Evolutionary conservation across 2,797 vertebrate species (phyloP), one percentile per base, ranked within the genome.

Genomic region (Peromyscus eremicus): DNA sequence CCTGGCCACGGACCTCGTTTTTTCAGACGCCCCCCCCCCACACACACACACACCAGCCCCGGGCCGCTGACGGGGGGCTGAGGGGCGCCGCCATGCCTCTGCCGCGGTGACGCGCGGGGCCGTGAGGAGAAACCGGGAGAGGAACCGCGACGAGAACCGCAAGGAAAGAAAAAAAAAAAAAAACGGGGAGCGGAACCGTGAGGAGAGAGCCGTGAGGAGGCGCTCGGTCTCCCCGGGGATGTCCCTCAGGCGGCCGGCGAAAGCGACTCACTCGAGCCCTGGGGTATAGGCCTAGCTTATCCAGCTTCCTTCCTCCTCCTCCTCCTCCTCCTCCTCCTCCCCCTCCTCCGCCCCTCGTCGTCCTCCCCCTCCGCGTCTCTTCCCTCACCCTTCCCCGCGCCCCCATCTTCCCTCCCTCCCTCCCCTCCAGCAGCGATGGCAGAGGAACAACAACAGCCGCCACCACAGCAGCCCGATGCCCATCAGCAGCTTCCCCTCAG

Each of bases 201-300:
- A 88, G 52, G n/a, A n/a, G 23, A 32, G 89, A 90, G 95, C 95
- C 94, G 96, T 86, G 88, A 93, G 97, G 89, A 94, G 97, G 95
- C 93, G 92, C 96, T 91, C 62, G 82, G 97, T 96, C 97, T 98
- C 98, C 96, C 98, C 98, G 99, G 99, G 98, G 98, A 99, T 98
- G 99, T 99, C 98, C 99, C 98, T 97, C 97, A 83, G 97, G 98
- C 98, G 98, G 98, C 99, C 97, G 99, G 99, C 99, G 95, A 97
- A 97, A 97, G 98, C 98, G 94, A 97, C 96, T 98, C 98, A 98
- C 98, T 98, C 98, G 98, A 98, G 98, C 98, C 98, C 98, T 97
- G 98, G 98, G 98, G 98, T 99, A 99, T 99, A 99, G 99, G 99
- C 99, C 99, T 99, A 99, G 99, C 98, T 97, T 98, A 99, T 94